phyloP scores from a whole-genome alignment of 2,888 invertebrate species.

The Thecophora atra region DNA sequence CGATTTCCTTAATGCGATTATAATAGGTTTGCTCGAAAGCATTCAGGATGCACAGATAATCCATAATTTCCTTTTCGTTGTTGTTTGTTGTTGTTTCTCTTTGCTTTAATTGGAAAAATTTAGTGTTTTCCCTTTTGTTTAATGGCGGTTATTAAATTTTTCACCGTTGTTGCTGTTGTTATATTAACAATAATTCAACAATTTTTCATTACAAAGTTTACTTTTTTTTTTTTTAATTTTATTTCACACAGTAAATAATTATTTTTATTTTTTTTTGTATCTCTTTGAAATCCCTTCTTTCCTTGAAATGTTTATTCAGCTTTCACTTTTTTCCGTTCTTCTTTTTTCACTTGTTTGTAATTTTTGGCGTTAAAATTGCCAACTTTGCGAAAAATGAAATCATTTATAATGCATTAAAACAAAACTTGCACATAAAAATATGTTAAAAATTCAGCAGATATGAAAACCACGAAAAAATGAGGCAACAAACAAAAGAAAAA shows the following conservation, averaged over 20 bases:
- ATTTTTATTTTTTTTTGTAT: not conserved
- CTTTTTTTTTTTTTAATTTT: not conserved
- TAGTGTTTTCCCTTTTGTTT: slow-evolving; percentile 7
- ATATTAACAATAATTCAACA: not conserved
- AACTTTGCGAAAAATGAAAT: too few species aligned
- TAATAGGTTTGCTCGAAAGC: slow-evolving; percentile 61
- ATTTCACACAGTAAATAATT: not conserved
- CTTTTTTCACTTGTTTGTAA: not conserved
- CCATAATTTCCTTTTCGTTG: slow-evolving; percentile 50
- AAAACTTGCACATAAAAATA: not conserved
- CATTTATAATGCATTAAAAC: too few species aligned
- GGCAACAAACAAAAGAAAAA: too few species aligned
- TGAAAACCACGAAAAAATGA: too few species aligned
- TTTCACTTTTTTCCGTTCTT: not conserved
- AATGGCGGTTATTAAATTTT: not conserved
- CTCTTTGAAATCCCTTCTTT: not conserved
- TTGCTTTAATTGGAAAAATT: not conserved
- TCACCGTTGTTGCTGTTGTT: not conserved
- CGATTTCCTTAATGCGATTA: slow-evolving; percentile 58
- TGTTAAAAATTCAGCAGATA: not conserved
- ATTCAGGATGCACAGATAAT: slow-evolving; percentile 61
- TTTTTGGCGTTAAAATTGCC: not conserved
- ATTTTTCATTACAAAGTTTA: not conserved
- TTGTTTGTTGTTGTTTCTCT: not conserved
- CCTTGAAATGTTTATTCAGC: not conserved